A percentile compares a stretch with the other conserved stretches of the same genome.
Evolutionary conservation across 2,888 invertebrate genomes (phyloP).

Genomic region (Pegoplata infirma): DNA sequence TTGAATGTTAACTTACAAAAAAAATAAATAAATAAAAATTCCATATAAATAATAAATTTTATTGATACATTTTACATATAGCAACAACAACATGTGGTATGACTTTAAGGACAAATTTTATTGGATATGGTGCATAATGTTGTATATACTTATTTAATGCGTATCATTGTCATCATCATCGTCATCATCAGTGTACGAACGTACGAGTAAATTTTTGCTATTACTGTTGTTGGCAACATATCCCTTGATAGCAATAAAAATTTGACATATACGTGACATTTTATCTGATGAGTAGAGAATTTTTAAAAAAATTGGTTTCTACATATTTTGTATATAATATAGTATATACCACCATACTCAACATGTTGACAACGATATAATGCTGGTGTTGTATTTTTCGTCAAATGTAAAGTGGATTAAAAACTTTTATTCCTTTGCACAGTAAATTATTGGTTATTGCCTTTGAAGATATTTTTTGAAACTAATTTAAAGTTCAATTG

Average conservation of each 20-base stretch:
- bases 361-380: conserved; percentile 30
- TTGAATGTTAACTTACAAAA: background rate
- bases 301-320: conserved; percentile 9
- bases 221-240: conserved; percentile 41
- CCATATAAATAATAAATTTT: conserved; percentile 50
- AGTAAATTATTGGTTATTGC: conserved; percentile 17
- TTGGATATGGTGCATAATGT: background rate
- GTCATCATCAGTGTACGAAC: conserved; percentile 3
- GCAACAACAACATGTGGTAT: conserved; percentile 14
- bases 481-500: background rate
- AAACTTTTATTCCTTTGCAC: conserved; percentile 25
- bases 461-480: too few species aligned
- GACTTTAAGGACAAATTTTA: background rate
- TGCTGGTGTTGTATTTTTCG: conserved; percentile 14
- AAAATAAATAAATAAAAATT: background rate
- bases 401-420: conserved; percentile 36
- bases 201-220: too few species aligned
- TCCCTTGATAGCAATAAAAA: conserved; percentile 60
- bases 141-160: background rate
- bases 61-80: conserved; percentile 31
- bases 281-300: conserved; percentile 56
- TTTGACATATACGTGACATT: conserved; percentile 61
- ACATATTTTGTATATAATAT: conserved; percentile 1
- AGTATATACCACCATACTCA: conserved; percentile 13
- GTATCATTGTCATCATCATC: conserved; percentile 30